A percentile compares a stretch with the other conserved stretches of the same genome.
phyloP scores from a whole-genome alignment of 2,113 vertebrate genomes.

The Canis aureus region DNA sequence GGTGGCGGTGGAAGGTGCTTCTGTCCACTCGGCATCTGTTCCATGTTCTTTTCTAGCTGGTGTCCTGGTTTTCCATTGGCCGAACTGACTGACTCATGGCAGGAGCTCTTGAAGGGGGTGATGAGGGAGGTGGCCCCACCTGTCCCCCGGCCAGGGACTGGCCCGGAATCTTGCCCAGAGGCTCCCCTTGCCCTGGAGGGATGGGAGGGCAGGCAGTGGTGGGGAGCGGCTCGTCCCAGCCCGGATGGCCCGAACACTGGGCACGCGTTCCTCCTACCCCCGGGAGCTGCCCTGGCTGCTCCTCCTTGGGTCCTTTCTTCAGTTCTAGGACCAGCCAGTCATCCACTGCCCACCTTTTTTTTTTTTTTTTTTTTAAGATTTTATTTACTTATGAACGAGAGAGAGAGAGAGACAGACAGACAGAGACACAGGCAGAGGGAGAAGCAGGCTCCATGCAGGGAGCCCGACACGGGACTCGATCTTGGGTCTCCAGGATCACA shows the following conservation, averaged over 20 bases:
- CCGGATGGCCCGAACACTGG: neutral
- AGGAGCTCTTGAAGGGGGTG: neutral
- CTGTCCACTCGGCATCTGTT: accelerated
- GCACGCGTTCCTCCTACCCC: neutral
- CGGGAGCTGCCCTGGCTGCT: neutral
- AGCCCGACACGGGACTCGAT: too few species aligned
- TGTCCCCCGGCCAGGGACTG: neutral
- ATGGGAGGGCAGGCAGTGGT: neutral
- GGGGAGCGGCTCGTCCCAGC: neutral
- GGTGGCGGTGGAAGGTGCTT: neutral
- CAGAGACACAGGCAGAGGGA: too few species aligned
- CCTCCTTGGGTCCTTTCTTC: neutral
- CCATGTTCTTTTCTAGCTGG: neutral
- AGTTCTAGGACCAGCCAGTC: too few species aligned
- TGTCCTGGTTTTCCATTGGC: neutral
- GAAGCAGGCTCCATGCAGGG: too few species aligned
- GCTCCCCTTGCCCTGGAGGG: neutral
- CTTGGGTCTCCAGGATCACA: too few species aligned
- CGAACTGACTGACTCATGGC: accelerated
- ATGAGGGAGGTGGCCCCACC: neutral
- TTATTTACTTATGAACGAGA: too few species aligned
- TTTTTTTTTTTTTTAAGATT: neutral
- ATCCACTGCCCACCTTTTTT: neutral
- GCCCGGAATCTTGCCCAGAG: neutral
- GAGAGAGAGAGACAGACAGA: too few species aligned